Evolutionary conservation across 2,797 vertebrate genomes (phyloP), one percentile per base, ranked within the genome.

Genomic region (Lerista edwardsae): DNA sequence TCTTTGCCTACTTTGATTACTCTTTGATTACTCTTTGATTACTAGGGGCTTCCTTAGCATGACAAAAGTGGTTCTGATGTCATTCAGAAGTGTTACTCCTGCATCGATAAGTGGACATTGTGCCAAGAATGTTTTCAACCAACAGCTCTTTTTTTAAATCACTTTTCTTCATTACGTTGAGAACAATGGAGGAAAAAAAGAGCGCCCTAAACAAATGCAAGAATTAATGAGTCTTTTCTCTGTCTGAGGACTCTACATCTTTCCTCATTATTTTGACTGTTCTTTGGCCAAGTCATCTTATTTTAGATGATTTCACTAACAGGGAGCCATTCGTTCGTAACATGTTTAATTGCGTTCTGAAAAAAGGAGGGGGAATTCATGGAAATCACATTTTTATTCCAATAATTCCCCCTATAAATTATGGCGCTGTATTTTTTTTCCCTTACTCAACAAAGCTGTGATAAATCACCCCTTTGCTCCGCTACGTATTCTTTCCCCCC

Each of bases 391-490:
- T 79, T 71, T 79, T 79, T 69, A 74, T 62, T 69, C 51, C 4
- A 21, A 81, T 9, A 19, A 57, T 57, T 27, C 19, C 34, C 25
- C 59, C 23, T 29, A 39, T 19, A 17, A 74, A 19, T 85, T 84
- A 79, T 64, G 74, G 55, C 62, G 64, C 55, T 17, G 41, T 68
- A 55, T 82, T 34, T 80, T 85, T 83, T 55, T 19, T 67, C 34
- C 61, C 72, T 57, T 84, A 76, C 89, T 86, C 75, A 86, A 88
- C 80, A 82, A 83, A 78, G 73, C 4, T 61, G 68, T 19, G 80
- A 65, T 71, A 89, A 89, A 85, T 91, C 36, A 89, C 41, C 21
- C 14, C 86, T 91, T 87, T 88, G n/a, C 47, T 91, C 81, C 80
- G 44, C 75, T 84, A 67, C 36, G 11, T 78, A 27, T 61, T 84